These are phyloP conservation scores for Hemichromis elongatus DNA, from an alignment of 2,113 vertebrate genomes.

Conservation along the genomic window DNA sequence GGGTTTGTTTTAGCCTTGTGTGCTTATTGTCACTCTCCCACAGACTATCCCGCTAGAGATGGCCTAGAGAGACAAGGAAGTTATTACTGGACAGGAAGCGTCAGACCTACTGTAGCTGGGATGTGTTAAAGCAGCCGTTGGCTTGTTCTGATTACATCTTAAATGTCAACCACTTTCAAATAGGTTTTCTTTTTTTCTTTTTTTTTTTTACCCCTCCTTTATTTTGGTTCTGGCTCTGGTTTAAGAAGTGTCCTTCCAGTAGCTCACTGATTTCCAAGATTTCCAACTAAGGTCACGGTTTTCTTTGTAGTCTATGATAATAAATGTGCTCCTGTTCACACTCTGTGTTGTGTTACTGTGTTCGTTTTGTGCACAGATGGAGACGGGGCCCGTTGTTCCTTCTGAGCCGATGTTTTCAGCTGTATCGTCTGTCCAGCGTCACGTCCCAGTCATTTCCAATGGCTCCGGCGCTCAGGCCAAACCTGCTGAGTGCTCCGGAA, in stretches of 20 bases:
- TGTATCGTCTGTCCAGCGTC: conserved; percentile 41
- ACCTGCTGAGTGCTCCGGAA: conserved; percentile 59
- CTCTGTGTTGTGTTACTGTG: background rate
- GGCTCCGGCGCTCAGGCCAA: conserved; percentile 63
- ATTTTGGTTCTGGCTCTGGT: background rate
- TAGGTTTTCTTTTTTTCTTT: conserved; percentile 39
- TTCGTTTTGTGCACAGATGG: conserved; percentile 71
- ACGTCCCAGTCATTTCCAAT: conserved; percentile 69
- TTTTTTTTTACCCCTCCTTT: background rate
- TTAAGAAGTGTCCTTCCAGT: background rate
- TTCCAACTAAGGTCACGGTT: conserved; percentile 4
- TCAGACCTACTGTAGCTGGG: conserved; percentile 20
- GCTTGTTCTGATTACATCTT: conserved; percentile 30
- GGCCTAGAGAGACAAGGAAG: background rate
- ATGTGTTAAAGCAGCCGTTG: conserved; percentile 11
- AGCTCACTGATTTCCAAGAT: background rate
- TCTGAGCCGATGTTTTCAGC: conserved; percentile 61
- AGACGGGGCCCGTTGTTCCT: conserved; percentile 66
- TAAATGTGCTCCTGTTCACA: background rate
- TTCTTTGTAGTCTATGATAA: background rate
- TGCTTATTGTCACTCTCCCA: conserved; percentile 13
- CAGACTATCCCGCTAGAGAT: background rate
- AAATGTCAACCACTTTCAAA: conserved; percentile 47
- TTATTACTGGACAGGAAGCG: conserved; percentile 2
- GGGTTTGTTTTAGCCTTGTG: background rate